Evolutionary conservation across 1,140 invertebrate species (phyloP), one percentile per base, ranked within the genome.

Genomic region (Leptinotarsa texana): DNA sequence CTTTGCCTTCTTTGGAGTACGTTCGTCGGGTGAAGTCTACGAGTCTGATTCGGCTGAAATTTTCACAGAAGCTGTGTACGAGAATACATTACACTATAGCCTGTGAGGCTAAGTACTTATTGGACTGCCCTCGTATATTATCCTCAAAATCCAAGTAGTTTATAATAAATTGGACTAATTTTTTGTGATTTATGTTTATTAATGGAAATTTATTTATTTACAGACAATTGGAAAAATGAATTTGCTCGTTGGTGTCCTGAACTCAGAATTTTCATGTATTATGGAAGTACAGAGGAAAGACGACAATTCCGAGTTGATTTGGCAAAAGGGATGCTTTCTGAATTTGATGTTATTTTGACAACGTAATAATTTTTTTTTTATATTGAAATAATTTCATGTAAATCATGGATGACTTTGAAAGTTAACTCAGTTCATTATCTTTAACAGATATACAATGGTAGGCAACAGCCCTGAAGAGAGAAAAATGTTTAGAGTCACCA

Each of bases 181-280:
- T 42, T 2, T 42, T 42, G 8, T 42, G 8, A 2, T 42, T 42
- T 42, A 11, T 42, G 8, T 3, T 11, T 42, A 11, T 42, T 42
- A 42, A 0, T 42, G 33, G 3, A 33, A 33, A 42, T 57, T 3
- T 17, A 17, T 57, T 57, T n/a, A 18, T 57, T 85, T 84, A 18
- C 82, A 93, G 94, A 96, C 74, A 96, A 98, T 85, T 98, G 96
- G 96, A 90, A 91, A 71, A 89, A 92, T 27, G 96, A 98, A 83
- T 88, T 98, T 49, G 84, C 90, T 18, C 88, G 89, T 27, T 98
- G 96, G 96, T 97, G 95, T 83, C 95, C 96, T 0, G 84, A 87
- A 11, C 85, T 98, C 24, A 90, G 91, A 42, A 91, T 97, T 4
- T 90, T 93, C 79, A 90, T 94, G 80, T 98, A 98, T 88, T 95